These are phyloP conservation scores for Peromyscus aztecus DNA, from an alignment of 2,797 vertebrate genomes.

Conservation along the genomic window DNA sequence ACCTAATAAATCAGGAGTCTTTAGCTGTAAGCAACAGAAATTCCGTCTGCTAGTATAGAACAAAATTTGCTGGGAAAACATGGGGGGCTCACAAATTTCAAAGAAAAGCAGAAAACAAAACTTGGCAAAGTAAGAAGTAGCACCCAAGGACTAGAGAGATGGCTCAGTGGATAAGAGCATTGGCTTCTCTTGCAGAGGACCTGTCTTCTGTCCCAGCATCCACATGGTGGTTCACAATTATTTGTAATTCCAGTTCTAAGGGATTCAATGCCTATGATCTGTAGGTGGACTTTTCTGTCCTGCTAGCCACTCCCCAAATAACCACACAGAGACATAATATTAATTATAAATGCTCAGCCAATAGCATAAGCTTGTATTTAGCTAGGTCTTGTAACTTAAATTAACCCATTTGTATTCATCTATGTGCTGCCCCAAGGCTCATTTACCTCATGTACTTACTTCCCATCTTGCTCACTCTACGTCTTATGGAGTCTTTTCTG, in stretches of 20 bases:
- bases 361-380: not conserved
- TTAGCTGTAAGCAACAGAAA: slow-evolving; percentile 58
- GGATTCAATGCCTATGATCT: not conserved
- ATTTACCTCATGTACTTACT: not conserved
- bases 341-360: not conserved
- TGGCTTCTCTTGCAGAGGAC: not conserved
- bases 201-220: not conserved
- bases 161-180: not conserved
- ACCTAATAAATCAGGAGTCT: not conserved
- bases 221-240: no score
- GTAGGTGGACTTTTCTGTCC: not conserved
- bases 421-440: not conserved
- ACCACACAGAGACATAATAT: not conserved
- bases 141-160: not conserved
- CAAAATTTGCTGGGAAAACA: slow-evolving; percentile 1
- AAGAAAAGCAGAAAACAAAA: not conserved
- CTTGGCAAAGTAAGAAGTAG: not conserved
- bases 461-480: not conserved
- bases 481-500: not conserved
- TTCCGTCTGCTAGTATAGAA: slow-evolving; percentile 18
- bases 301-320: not conserved
- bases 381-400: not conserved
- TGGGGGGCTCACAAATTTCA: slow-evolving; percentile 2
- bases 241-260: not conserved
- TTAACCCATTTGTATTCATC: not conserved